A percentile compares a stretch with the other conserved stretches of the same genome.
Conservation (phyloP, 2,888 invertebrate genomes). For the Odontomyia ornata region DNA sequence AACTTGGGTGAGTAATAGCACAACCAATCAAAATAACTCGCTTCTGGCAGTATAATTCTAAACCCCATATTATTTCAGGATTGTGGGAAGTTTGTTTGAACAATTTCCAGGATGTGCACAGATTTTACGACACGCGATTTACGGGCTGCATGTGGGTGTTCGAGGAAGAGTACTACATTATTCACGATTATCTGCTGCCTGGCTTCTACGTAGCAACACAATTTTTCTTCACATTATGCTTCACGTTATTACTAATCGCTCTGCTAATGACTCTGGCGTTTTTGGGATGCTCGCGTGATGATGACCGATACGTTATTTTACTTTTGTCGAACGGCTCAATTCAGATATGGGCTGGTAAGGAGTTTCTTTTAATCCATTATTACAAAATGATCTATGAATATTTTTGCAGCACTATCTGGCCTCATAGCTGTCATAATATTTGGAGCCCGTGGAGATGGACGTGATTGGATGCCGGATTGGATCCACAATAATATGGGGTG, state of each 20-base stretch:
- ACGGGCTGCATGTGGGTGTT: conserved; percentile 97
- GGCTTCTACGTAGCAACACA: conserved; percentile 94
- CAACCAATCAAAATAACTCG: neutral
- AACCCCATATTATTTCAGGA: conserved; percentile 67
- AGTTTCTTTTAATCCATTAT: neutral
- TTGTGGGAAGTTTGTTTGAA: conserved; percentile 95
- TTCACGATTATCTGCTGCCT: conserved; percentile 87
- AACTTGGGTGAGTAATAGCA: conserved; percentile 71
- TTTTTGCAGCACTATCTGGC: conserved; percentile 75
- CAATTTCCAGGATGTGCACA: conserved; percentile 85
- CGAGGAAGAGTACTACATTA: conserved; percentile 95
- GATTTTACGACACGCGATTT: conserved; percentile 84
- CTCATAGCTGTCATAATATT: conserved; percentile 87
- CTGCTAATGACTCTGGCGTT: conserved; percentile 79
- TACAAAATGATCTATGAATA: conserved; percentile 3
- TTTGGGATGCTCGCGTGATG: conserved; percentile 77
- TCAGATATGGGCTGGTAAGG: conserved; percentile 73
- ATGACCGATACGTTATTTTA: conserved; percentile 79
- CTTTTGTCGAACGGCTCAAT: conserved; percentile 78
- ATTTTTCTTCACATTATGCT: conserved; percentile 88
- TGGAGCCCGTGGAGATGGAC: conserved; percentile 87
- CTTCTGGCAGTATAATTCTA: too few species aligned
- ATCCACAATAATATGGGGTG: conserved; percentile 94
- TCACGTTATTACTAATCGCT: conserved; percentile 82
- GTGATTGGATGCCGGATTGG: conserved; percentile 97